A percentile compares a stretch with the other conserved stretches of the same genome.
These are phyloP conservation scores for Cantharis rufa DNA, from an alignment of 2,888 invertebrate genomes.

Conservation along the genomic window DNA sequence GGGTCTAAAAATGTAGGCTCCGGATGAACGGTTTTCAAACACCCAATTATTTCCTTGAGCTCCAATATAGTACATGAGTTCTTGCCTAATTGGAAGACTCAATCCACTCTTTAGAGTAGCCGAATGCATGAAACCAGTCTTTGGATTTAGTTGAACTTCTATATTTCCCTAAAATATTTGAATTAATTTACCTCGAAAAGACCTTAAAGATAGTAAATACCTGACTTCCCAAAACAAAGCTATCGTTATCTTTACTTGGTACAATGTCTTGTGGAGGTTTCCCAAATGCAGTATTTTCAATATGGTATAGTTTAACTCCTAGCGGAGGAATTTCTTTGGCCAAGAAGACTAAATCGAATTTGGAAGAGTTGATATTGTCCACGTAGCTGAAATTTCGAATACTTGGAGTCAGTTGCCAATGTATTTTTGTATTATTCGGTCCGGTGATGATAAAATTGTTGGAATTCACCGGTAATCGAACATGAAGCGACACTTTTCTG, in stretches of 20 bases:
- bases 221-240: constrained; percentile 6
- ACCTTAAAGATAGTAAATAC: not conserved
- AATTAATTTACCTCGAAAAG: too few relatives aligned
- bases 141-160: constrained; percentile 58
- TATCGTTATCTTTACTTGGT: not conserved
- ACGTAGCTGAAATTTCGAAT: constrained; percentile 31
- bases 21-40: constrained; percentile 62
- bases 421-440: constrained; percentile 19
- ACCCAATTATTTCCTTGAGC: constrained; percentile 55
- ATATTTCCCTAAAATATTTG: not conserved
- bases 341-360: constrained; percentile 69
- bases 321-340: constrained; percentile 68
- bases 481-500: constrained; percentile 57
- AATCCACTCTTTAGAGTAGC: constrained; percentile 59
- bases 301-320: constrained; percentile 67
- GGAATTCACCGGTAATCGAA: constrained; percentile 59
- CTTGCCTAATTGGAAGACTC: constrained; percentile 59
- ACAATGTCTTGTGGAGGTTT: not conserved
- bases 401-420: constrained; percentile 29
- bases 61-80: constrained; percentile 74
- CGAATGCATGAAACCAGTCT: constrained; percentile 43
- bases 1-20: constrained; percentile 74
- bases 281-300: constrained; percentile 39
- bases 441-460: constrained; percentile 30
- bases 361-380: constrained; percentile 4